Conservation (phyloP, 92 coral and sea anemone genomes). For the Porites rus region DNA sequence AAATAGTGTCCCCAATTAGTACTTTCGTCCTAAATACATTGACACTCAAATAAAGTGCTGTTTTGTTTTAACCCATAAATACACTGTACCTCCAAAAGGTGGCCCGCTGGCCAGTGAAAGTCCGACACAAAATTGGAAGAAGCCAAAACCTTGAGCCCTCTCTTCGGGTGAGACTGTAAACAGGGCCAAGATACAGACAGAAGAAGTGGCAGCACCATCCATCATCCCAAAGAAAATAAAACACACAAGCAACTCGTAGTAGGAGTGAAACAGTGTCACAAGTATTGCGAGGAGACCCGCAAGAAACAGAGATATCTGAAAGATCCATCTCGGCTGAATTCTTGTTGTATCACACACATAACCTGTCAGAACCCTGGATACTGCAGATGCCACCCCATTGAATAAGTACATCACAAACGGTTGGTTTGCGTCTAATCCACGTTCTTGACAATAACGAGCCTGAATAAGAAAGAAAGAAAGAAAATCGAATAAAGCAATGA, state of each 20-base stretch:
- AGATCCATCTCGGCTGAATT: constrained; percentile 14
- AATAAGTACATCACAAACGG: constrained; percentile 20
- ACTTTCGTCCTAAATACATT: too few species aligned
- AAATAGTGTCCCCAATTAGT: too few species aligned
- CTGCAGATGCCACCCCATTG: constrained; percentile 5
- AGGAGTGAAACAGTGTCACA: neutral
- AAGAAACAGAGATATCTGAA: constrained; percentile 9
- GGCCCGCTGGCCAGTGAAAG: constrained; percentile 17
- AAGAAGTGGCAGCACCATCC: constrained; percentile 17
- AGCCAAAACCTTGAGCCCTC: constrained; percentile 26
- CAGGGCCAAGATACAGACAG: constrained; percentile 26
- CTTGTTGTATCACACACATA: constrained; percentile 9
- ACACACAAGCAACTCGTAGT: constrained; percentile 2
- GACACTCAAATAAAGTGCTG: too few species aligned
- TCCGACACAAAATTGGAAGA: constrained; percentile 26
- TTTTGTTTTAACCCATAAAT: neutral
- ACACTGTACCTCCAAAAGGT: constrained; percentile 27
- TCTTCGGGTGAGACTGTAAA: constrained; percentile 7
- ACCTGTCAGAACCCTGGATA: constrained; percentile 20
- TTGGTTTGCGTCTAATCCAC: constrained; percentile 24
- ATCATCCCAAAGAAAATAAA: neutral
- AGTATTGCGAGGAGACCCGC: constrained; percentile 1
- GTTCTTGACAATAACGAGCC: constrained; percentile 35
- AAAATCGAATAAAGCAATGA: neutral
- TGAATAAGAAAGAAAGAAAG: neutral